phyloP scores from a whole-genome alignment of 1,140 invertebrate genomes.

The Cyclargus thomasi region DNA sequence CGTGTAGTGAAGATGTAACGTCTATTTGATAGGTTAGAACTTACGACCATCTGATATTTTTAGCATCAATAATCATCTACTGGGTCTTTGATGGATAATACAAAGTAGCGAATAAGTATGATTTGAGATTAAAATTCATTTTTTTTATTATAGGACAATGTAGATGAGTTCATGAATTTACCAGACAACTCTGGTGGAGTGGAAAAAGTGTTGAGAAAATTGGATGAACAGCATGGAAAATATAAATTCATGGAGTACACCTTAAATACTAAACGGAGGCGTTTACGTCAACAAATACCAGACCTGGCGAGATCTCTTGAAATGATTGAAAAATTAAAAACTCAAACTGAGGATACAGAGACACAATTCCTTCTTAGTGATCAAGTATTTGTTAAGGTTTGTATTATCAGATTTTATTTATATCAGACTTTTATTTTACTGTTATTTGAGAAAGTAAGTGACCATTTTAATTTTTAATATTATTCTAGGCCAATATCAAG shows the following conservation, averaged over 20 bases:
- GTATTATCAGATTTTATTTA: not conserved
- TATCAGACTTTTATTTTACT: too few relatives aligned
- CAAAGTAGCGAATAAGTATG: not conserved
- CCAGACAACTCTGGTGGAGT: conserved; percentile 87
- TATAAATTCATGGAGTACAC: conserved; percentile 98
- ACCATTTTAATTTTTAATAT: too few relatives aligned
- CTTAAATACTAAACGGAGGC: conserved; percentile 86
- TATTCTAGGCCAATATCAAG: conserved; percentile 81
- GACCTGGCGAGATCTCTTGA: conserved; percentile 94
- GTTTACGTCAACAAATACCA: conserved; percentile 92
- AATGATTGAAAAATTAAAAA: conserved; percentile 92
- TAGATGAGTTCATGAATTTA: conserved; percentile 92
- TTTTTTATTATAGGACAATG: conserved; percentile 87
- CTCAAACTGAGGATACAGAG: conserved; percentile 86
- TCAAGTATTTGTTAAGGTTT: conserved; percentile 92
- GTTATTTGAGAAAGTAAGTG: too few relatives aligned
- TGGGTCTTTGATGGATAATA: not conserved
- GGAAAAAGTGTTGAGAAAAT: conserved; percentile 87
- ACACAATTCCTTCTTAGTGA: conserved; percentile 96
- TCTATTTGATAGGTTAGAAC: conserved; percentile 1
- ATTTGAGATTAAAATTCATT: conserved; percentile 3
- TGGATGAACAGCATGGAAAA: conserved; percentile 95
- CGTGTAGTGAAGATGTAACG: not conserved
- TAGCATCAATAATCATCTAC: not conserved
- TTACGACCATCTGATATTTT: not conserved